Percentiles rank a stretch among this genome's conserved stretches.
Evolutionary conservation across 1,140 invertebrate species (phyloP).

Genomic region (Aphelenchoides fujianensis): DNA sequence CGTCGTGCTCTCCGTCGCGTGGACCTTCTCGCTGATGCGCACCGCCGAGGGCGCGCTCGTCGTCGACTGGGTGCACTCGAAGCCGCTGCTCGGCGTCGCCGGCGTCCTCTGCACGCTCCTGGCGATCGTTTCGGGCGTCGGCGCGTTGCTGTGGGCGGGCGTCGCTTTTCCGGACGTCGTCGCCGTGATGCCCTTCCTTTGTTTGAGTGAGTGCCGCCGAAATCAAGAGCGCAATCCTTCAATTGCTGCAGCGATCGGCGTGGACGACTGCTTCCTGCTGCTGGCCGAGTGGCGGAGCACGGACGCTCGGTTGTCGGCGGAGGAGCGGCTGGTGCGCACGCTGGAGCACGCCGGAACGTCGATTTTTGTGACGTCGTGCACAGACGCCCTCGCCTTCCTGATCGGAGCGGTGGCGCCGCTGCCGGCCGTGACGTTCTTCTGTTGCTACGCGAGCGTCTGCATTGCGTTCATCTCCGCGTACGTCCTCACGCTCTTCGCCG

Average conservation of each 20-base stretch:
- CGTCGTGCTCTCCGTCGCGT: slow-evolving; percentile 48
- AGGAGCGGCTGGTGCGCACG: slow-evolving; percentile 68
- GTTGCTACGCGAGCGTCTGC: slow-evolving; percentile 48
- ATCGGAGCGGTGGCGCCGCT: slow-evolving; percentile 90
- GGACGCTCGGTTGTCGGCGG: slow-evolving; percentile 67
- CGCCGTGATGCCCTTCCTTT: slow-evolving; percentile 84
- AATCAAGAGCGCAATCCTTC: slow-evolving; percentile 71
- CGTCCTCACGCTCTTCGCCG: slow-evolving; percentile 50
- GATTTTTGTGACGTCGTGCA: slow-evolving; percentile 91
- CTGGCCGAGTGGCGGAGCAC: slow-evolving; percentile 56
- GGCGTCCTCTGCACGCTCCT: slow-evolving; percentile 81
- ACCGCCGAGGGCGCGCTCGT: slow-evolving; percentile 12
- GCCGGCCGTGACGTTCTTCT: slow-evolving; percentile 65
- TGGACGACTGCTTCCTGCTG: slow-evolving; percentile 55
- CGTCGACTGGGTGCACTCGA: slow-evolving; percentile 55
- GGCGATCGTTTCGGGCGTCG: slow-evolving; percentile 83
- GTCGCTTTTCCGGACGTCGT: slow-evolving; percentile 90
- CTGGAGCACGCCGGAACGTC: slow-evolving; percentile 89
- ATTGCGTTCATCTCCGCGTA: slow-evolving; percentile 55
- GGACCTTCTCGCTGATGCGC: slow-evolving; percentile 48
- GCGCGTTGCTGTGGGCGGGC: slow-evolving; percentile 80
- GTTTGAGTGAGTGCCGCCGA: too few species aligned
- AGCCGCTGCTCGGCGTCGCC: slow-evolving; percentile 47
- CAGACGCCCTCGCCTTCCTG: slow-evolving; percentile 89
- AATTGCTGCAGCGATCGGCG: slow-evolving; percentile 52